Evolutionary conservation across 2,113 vertebrate species (phyloP).

Genomic region (Delphinapterus leucas): DNA sequence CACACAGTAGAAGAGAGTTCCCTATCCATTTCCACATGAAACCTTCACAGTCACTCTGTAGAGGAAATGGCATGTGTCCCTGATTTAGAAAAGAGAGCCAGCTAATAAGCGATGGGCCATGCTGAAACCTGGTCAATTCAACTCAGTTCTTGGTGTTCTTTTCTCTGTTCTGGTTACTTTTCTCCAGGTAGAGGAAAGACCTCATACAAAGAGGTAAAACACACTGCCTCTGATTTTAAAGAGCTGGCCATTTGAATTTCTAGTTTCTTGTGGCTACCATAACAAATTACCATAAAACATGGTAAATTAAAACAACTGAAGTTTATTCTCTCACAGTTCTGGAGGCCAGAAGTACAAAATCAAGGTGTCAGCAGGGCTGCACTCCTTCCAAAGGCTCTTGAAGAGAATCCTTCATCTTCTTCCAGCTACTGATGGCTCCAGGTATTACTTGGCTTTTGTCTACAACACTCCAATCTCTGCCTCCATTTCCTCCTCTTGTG

Average conservation of each 20-base stretch:
- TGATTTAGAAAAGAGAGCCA: background rate
- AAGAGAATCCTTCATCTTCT: background rate
- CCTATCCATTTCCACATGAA: background rate
- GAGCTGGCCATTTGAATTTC: background rate
- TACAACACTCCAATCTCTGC: background rate
- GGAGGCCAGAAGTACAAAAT: background rate
- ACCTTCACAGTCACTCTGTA: background rate
- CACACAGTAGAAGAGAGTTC: background rate
- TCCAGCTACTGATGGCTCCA: background rate
- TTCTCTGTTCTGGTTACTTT: background rate
- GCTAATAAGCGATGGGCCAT: background rate
- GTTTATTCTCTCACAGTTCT: background rate
- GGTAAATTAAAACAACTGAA: background rate
- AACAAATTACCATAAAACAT: background rate
- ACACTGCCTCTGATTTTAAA: background rate
- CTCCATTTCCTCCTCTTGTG: background rate
- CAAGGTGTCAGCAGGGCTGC: background rate
- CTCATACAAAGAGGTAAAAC: background rate
- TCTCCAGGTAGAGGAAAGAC: background rate
- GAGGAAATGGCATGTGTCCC: background rate
- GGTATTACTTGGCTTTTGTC: background rate
- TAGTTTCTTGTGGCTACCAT: background rate
- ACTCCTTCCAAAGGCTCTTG: background rate
- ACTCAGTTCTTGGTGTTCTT: background rate
- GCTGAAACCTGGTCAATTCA: background rate